Percentiles rank a stretch among this genome's conserved stretches.
Evolutionary conservation across 2,797 vertebrate species (phyloP).

Genomic region (Acestrorhynchus altus): DNA sequence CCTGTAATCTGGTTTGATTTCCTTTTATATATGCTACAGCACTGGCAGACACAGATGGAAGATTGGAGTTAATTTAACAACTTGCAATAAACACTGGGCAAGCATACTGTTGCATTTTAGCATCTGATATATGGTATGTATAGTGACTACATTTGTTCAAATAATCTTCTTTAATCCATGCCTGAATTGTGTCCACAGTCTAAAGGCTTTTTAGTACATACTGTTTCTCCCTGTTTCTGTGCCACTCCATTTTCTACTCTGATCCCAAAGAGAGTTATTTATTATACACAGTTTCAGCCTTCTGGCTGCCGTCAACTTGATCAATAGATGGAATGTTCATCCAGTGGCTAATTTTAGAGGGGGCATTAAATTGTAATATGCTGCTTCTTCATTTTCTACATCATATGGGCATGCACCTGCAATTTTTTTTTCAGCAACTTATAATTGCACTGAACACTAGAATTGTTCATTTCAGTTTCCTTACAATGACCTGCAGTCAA

Average conservation of each 20-base stretch:
- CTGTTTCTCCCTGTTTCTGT: neutral
- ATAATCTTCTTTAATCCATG: too few relatives aligned
- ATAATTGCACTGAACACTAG: neutral
- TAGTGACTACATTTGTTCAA: neutral
- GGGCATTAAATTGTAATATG: slow-evolving; percentile 13
- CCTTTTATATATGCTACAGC: neutral
- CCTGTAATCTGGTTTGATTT: neutral
- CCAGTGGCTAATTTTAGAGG: slow-evolving; percentile 20
- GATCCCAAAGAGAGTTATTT: neutral
- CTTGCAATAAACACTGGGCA: too few relatives aligned
- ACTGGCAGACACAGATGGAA: neutral
- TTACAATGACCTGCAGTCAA: too few relatives aligned
- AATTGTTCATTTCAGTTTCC: neutral
- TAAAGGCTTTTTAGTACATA: neutral
- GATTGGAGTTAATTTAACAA: too few relatives aligned
- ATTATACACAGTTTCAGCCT: slow-evolving; percentile 7
- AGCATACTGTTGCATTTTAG: neutral
- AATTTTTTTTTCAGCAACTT: neutral
- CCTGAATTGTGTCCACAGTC: neutral
- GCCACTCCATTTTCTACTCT: neutral
- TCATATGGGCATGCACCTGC: neutral
- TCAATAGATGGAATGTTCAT: slow-evolving; percentile 18
- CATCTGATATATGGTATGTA: neutral
- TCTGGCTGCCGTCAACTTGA: slow-evolving; percentile 14
- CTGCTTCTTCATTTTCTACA: neutral